phyloP scores from a whole-genome alignment of 2,113 vertebrate genomes.

The Echinops telfairi region DNA sequence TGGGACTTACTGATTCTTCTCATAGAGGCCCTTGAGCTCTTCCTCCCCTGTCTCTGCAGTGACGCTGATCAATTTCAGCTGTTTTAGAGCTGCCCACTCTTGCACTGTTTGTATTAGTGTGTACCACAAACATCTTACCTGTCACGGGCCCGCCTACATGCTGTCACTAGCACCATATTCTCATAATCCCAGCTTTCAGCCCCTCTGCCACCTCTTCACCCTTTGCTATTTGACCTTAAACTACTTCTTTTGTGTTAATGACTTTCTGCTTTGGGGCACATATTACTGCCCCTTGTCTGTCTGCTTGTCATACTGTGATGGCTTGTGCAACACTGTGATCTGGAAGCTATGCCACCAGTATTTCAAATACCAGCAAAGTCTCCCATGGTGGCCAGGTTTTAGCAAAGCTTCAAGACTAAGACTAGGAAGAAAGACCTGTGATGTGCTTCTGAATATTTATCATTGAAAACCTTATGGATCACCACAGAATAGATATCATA shows the following conservation, averaged over 20 bases:
- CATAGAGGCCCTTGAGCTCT: fast-evolving
- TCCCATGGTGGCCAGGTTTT: not conserved
- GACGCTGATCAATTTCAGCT: not conserved
- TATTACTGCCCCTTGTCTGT: not conserved
- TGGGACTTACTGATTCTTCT: not conserved
- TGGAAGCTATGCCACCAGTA: too few species aligned
- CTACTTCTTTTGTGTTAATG: not conserved
- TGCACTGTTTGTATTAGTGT: not conserved
- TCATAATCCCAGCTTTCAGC: not conserved
- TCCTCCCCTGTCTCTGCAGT: too few species aligned
- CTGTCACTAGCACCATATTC: too few species aligned
- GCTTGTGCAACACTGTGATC: not conserved
- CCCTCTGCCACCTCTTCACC: not conserved
- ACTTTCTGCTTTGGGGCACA: not conserved
- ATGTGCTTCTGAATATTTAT: not conserved
- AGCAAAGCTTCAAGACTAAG: not conserved
- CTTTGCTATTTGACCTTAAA: not conserved
- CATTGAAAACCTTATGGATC: not conserved
- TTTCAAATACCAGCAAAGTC: not conserved
- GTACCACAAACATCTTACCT: too few species aligned
- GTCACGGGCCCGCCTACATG: too few species aligned
- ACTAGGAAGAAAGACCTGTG: not conserved
- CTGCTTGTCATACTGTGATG: not conserved
- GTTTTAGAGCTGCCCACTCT: not conserved
- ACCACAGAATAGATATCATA: not conserved